These are phyloP conservation scores for Arbacia lixula DNA, from an alignment of 53 echinoderm and acorn worm species.

Conservation along the genomic window DNA sequence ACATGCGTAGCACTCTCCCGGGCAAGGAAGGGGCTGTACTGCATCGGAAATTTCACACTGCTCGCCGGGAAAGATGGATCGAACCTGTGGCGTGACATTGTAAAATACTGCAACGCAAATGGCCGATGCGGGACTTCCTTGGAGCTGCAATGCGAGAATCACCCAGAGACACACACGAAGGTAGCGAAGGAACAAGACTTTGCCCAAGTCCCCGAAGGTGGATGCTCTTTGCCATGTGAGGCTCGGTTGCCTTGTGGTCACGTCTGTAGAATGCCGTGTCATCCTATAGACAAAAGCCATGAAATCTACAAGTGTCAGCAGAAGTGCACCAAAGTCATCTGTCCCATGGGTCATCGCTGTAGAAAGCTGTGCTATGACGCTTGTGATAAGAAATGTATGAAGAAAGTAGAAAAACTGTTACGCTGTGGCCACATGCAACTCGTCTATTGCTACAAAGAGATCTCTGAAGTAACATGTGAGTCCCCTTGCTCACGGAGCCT, in stretches of 20 bases:
- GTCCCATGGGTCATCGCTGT: conserved; percentile 61
- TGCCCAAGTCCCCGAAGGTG: conserved; percentile 71
- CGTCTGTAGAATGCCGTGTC: conserved; percentile 70
- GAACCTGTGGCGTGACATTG: conserved; percentile 80
- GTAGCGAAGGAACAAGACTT: conserved; percentile 68
- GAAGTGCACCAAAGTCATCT: conserved; percentile 59
- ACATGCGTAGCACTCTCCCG: conserved; percentile 93
- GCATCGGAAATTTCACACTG: conserved; percentile 84
- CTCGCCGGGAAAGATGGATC: conserved; percentile 55
- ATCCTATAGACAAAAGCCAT: conserved; percentile 63
- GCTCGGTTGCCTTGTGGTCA: conserved; percentile 75
- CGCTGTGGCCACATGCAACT: conserved; percentile 24
- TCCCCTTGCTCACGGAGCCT: background rate
- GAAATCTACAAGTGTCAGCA: conserved; percentile 69
- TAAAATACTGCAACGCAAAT: conserved; percentile 45
- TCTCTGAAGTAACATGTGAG: conserved; percentile 11
- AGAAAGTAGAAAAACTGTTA: background rate
- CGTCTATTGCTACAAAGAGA: conserved; percentile 7
- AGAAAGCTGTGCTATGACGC: conserved; percentile 49
- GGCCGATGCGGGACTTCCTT: conserved; percentile 53
- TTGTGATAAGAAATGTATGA: conserved; percentile 42
- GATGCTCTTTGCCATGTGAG: conserved; percentile 74
- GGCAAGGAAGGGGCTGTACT: conserved; percentile 85
- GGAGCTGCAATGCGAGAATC: conserved; percentile 68
- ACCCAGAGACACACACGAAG: conserved; percentile 59